phyloP scores from a whole-genome alignment of 2,888 invertebrate species.

The Lepidochrysops patricia region DNA sequence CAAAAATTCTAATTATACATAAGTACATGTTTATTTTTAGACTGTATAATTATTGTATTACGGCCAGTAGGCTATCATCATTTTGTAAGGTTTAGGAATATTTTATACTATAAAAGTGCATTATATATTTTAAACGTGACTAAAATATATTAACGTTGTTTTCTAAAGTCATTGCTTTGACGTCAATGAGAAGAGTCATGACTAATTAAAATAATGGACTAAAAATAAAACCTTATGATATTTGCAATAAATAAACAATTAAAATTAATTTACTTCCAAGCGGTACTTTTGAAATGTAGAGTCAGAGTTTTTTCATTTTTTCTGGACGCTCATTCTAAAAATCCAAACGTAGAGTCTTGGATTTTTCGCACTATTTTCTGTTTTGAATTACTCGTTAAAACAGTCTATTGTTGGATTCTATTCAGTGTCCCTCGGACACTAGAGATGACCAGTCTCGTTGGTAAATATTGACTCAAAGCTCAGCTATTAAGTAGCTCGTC shows the following conservation, averaged over 20 bases:
- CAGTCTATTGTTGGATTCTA: constrained; percentile 25
- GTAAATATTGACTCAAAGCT: constrained; percentile 61
- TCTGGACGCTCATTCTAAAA: neutral
- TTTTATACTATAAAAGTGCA: neutral
- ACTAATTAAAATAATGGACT: neutral
- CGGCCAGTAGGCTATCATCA: neutral
- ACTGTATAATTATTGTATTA: neutral
- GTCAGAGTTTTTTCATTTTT: too few relatives aligned
- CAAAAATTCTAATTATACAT: too few relatives aligned
- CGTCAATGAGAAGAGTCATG: neutral
- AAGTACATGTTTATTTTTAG: neutral
- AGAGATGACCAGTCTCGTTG: constrained; percentile 53
- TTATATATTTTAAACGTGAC: neutral
- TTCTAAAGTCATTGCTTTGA: neutral
- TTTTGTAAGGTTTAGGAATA: neutral
- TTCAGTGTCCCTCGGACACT: constrained; percentile 49
- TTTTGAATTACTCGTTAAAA: constrained; percentile 17
- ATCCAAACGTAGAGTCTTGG: neutral
- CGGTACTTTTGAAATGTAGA: too few relatives aligned
- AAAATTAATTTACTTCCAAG: too few relatives aligned
- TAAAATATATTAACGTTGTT: too few relatives aligned
- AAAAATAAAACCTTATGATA: neutral
- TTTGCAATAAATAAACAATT: neutral
- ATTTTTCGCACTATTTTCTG: neutral
- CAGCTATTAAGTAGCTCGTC: constrained; percentile 63